Percentiles rank a stretch among this genome's conserved stretches.
These are phyloP conservation scores for Brachyopa scutellaris DNA, from an alignment of 2,888 invertebrate species.

Conservation along the genomic window DNA sequence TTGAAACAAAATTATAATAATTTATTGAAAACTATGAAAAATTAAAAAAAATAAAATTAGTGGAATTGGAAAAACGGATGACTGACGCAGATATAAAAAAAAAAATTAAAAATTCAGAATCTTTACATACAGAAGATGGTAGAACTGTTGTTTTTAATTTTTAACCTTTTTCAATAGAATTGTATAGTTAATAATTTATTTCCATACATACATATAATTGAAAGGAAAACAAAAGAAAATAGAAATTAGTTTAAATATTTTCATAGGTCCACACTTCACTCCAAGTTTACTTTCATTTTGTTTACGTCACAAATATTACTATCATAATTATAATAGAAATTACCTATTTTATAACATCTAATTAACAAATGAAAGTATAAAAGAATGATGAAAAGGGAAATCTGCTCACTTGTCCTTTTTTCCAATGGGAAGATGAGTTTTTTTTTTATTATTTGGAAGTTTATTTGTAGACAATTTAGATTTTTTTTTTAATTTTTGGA, in stretches of 20 bases:
- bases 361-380: constrained; percentile 24
- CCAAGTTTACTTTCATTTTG: constrained; percentile 19
- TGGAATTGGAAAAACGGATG: constrained; percentile 69
- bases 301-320: constrained; percentile 53
- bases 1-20: constrained; percentile 49
- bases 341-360: not conserved
- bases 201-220: not conserved
- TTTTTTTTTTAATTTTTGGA: constrained; percentile 40
- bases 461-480: constrained; percentile 46
- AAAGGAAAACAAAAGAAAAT: constrained; percentile 12
- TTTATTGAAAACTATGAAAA: constrained; percentile 44
- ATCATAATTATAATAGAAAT: not conserved
- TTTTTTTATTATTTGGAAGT: constrained; percentile 40
- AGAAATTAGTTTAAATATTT: constrained; percentile 14
- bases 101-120: constrained; percentile 53
- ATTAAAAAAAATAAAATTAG: not conserved
- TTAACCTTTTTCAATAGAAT: constrained; percentile 24
- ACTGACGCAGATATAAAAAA: constrained; percentile 26
- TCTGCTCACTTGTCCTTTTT: constrained; percentile 73
- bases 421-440: constrained; percentile 47
- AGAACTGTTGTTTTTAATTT: constrained; percentile 60
- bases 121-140: not conserved
- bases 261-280: not conserved
- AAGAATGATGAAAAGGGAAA: not conserved
- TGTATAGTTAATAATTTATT: constrained; percentile 59